Conservation (phyloP, 2,797 vertebrate genomes). For the Syngnathus rostellatus region DNA sequence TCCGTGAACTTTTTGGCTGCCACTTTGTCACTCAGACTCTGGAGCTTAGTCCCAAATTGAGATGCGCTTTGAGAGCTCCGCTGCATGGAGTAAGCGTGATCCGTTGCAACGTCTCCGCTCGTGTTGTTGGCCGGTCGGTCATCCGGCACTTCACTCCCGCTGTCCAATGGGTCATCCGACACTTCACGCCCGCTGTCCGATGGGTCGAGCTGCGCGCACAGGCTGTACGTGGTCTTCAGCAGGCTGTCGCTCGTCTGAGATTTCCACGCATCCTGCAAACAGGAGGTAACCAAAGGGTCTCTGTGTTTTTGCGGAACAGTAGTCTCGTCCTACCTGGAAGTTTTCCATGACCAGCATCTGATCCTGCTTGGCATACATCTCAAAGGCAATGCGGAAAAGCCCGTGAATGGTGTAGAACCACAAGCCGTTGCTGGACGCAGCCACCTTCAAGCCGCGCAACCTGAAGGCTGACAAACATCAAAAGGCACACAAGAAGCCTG, state of each 20-base stretch:
- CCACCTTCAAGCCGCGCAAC: constrained; percentile 69
- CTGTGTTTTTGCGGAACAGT: background rate
- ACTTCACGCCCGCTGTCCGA: constrained; percentile 15
- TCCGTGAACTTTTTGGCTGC: constrained; percentile 19
- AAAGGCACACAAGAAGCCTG: background rate
- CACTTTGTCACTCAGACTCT: constrained; percentile 43
- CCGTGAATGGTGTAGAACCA: constrained; percentile 82
- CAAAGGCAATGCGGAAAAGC: constrained; percentile 76
- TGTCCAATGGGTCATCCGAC: constrained; percentile 35
- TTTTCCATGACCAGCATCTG: constrained; percentile 73
- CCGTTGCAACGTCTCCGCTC: constrained; percentile 36
- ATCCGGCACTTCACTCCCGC: background rate
- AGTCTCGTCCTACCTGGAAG: constrained; percentile 61
- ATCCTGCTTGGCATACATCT: constrained; percentile 70
- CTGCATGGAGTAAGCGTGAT: constrained; percentile 65
- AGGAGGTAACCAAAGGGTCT: background rate
- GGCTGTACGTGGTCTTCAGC: constrained; percentile 60
- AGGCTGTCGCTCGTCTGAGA: constrained; percentile 63
- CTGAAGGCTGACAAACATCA: constrained; percentile 57
- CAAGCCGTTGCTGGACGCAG: constrained; percentile 63
- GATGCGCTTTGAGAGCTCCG: constrained; percentile 9
- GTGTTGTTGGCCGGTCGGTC: background rate
- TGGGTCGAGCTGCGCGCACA: constrained; percentile 52
- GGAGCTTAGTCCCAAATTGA: constrained; percentile 46
- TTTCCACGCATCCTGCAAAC: constrained; percentile 72